Evolutionary conservation across 2,797 vertebrate species (phyloP).

Genomic region (Falco concolor): DNA sequence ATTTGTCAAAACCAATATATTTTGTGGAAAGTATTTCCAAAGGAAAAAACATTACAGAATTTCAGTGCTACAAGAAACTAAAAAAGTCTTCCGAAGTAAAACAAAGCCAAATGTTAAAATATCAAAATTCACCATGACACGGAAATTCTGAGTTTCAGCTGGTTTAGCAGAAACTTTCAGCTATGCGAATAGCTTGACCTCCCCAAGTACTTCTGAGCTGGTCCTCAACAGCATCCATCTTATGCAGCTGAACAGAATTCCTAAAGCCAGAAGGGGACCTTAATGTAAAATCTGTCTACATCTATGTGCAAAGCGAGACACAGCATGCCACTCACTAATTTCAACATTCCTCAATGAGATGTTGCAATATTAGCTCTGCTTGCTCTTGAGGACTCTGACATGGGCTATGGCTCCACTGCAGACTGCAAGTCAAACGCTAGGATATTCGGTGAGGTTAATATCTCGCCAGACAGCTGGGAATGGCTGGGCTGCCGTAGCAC

Average conservation of each 20-base stretch:
- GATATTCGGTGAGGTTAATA: not conserved
- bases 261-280: not conserved
- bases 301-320: not conserved
- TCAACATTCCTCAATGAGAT: not conserved
- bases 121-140: not conserved
- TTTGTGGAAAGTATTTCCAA: not conserved
- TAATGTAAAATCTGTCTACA: not conserved
- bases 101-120: not conserved
- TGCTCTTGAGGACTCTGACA: not conserved
- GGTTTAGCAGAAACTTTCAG: not conserved
- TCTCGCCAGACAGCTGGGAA: not conserved
- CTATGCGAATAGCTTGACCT: not conserved
- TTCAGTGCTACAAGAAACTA: not conserved
- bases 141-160: not conserved
- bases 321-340: not conserved
- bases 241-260: not conserved
- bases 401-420: not conserved
- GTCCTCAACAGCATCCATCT: not conserved
- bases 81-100: not conserved
- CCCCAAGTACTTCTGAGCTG: not conserved
- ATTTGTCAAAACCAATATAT: not conserved
- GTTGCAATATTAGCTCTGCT: not conserved
- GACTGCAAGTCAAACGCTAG: fast-evolving
- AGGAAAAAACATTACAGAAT: not conserved
- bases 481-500: not conserved